Percentiles rank a stretch among this genome's conserved stretches.
Conservation (phyloP, 2,113 vertebrate genomes). For the Albula goreensis region DNA sequence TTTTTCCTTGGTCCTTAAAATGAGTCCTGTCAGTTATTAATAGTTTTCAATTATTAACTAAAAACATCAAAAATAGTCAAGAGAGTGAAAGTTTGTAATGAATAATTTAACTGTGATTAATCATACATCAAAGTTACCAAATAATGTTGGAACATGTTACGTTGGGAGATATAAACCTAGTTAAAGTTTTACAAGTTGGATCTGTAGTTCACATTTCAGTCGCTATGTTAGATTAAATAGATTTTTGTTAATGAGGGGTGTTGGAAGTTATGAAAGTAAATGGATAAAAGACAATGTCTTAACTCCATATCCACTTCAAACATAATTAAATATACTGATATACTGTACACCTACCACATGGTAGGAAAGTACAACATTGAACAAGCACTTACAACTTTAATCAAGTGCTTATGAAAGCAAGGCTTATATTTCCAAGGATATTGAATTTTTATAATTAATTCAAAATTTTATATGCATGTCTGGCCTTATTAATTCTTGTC, state of each 20-base stretch:
- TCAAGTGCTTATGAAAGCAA: background rate
- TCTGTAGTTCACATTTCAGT: conserved; percentile 12
- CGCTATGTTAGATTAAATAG: conserved; percentile 26
- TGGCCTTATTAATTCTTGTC: conserved; percentile 49
- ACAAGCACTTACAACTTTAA: too few species aligned
- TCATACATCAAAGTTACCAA: conserved; percentile 62
- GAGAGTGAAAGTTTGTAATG: conserved; percentile 71
- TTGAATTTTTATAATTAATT: conserved; percentile 3
- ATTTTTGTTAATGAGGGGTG: conserved; percentile 24
- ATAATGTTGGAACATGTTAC: conserved; percentile 26
- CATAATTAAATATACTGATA: conserved; percentile 3
- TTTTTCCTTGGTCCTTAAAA: conserved; percentile 49
- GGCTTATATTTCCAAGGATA: background rate
- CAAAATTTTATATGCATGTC: background rate
- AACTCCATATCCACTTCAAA: conserved; percentile 8
- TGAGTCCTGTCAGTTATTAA: conserved; percentile 72
- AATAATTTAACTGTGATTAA: conserved; percentile 71
- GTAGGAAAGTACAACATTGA: background rate
- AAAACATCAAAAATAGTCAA: conserved; percentile 72
- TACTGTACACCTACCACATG: background rate
- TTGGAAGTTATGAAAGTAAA: conserved; percentile 7
- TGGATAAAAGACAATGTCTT: conserved; percentile 18
- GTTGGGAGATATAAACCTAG: conserved; percentile 38
- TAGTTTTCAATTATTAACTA: conserved; percentile 73
- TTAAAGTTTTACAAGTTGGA: conserved; percentile 57